phyloP scores from a whole-genome alignment of 2,888 invertebrate genomes.

The Capitulum mitella region DNA sequence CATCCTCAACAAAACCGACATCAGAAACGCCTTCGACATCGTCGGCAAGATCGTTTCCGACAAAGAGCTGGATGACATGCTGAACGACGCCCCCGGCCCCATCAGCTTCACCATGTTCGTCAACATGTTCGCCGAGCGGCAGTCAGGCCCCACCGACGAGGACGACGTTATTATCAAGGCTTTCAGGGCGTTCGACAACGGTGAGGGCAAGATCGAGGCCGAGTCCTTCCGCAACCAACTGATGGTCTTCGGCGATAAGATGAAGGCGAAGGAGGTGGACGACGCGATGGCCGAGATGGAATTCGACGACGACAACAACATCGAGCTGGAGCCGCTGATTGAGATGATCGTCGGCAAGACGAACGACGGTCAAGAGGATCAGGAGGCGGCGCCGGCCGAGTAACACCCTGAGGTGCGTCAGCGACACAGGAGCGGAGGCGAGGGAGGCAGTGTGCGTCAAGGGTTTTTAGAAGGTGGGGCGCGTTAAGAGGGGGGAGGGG shows the following conservation, averaged over 20 bases:
- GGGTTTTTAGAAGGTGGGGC: too few species aligned
- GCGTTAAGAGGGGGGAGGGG: too few species aligned
- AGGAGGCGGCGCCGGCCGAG: constrained; percentile 36
- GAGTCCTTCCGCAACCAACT: constrained; percentile 82
- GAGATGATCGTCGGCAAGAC: constrained; percentile 77
- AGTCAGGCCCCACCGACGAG: constrained; percentile 83
- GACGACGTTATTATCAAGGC: constrained; percentile 86
- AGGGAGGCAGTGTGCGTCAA: too few species aligned
- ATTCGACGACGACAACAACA: constrained; percentile 81
- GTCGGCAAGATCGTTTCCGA: constrained; percentile 82
- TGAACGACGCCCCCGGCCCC: constrained; percentile 77
- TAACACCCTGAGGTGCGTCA: not conserved
- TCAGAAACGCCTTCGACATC: constrained; percentile 84
- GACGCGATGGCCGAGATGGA: constrained; percentile 89
- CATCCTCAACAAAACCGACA: constrained; percentile 73
- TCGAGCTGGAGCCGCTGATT: constrained; percentile 79
- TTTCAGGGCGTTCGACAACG: constrained; percentile 82
- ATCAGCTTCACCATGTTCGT: constrained; percentile 93
- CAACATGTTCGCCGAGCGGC: constrained; percentile 82
- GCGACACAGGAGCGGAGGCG: too few species aligned
- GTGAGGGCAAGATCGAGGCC: constrained; percentile 60
- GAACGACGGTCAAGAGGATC: constrained; percentile 57
- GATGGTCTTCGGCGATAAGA: constrained; percentile 90
- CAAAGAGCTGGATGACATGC: constrained; percentile 85
- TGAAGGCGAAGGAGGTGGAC: constrained; percentile 77